These are phyloP conservation scores for Ectemnius cavifrons DNA, from an alignment of 2,888 invertebrate genomes.

Conservation along the genomic window DNA sequence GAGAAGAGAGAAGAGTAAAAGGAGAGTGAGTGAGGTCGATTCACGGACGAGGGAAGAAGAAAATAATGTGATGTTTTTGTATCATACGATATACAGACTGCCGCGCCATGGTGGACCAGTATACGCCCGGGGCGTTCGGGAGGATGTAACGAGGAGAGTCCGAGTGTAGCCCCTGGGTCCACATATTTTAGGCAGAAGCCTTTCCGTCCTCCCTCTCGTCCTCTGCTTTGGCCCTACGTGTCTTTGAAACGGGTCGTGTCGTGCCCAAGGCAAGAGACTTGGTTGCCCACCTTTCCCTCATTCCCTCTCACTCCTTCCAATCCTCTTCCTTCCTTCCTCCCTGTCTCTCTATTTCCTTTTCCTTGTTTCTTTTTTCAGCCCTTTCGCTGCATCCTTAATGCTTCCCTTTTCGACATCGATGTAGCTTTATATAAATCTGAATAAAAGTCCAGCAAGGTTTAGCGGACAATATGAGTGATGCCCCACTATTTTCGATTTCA, in stretches of 20 bases:
- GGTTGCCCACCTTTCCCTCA: constrained; percentile 49
- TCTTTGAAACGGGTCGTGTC: constrained; percentile 75
- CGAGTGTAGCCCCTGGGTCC: constrained; percentile 72
- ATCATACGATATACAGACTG: constrained; percentile 74
- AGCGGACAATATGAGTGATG: no score
- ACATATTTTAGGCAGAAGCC: constrained; percentile 77
- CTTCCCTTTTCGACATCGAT: not conserved
- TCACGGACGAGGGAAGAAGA: constrained; percentile 55
- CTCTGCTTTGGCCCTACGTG: constrained; percentile 70
- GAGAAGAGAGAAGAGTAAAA: constrained; percentile 59
- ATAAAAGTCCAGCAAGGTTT: not conserved
- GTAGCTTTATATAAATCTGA: constrained; percentile 5
- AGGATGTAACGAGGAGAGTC: constrained; percentile 76
- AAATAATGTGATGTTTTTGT: constrained; percentile 77
- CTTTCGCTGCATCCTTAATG: not conserved
- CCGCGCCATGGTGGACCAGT: constrained; percentile 61
- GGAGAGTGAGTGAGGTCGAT: constrained; percentile 35
- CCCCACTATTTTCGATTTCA: no score
- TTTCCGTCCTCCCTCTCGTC: constrained; percentile 52
- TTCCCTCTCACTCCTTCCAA: constrained; percentile 8
- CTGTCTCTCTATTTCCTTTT: not conserved
- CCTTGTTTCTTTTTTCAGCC: not conserved
- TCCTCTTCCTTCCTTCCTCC: constrained; percentile 20
- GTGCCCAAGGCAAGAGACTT: constrained; percentile 68
- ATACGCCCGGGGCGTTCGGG: constrained; percentile 65